Evolutionary conservation across 1,140 invertebrate species (phyloP).

Genomic region (Drosophila setifemur): DNA sequence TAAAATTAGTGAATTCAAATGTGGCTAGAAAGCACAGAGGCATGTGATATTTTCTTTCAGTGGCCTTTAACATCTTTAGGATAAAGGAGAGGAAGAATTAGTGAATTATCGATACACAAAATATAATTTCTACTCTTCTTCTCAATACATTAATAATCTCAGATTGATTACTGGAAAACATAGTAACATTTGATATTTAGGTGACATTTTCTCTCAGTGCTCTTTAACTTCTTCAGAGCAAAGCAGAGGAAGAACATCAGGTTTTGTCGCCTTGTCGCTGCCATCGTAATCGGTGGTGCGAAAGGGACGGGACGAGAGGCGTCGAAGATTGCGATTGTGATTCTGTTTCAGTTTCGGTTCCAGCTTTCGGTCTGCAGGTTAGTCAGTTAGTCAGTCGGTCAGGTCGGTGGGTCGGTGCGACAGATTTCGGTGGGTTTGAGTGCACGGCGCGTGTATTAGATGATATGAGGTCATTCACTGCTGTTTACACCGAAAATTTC

Average conservation of each 20-base stretch:
- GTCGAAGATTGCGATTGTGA: conserved; percentile 42
- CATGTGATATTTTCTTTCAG: too few relatives aligned
- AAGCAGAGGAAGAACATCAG: conserved; percentile 44
- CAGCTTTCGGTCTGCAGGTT: conserved; percentile 59
- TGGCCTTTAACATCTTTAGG: too few relatives aligned
- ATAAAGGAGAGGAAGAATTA: too few relatives aligned
- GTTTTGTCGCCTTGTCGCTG: conserved; percentile 48
- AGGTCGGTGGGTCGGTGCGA: conserved; percentile 6
- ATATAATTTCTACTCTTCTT: neutral
- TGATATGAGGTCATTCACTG: conserved; percentile 82
- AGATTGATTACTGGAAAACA: too few relatives aligned
- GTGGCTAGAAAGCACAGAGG: too few relatives aligned
- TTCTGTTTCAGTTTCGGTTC: conserved; percentile 44
- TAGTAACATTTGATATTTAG: too few relatives aligned
- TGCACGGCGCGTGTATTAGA: conserved; percentile 77
- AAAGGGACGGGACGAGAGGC: neutral
- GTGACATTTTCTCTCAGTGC: neutral
- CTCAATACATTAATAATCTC: too few relatives aligned
- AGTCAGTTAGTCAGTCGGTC: conserved; percentile 43
- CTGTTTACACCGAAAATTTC: conserved; percentile 73
- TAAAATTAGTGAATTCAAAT: too few relatives aligned
- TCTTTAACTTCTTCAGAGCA: conserved; percentile 24
- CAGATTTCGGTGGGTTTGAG: conserved; percentile 56
- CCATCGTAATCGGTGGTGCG: conserved; percentile 23
- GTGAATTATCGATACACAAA: too few relatives aligned